These are phyloP conservation scores for Cistogaster globosa DNA, from an alignment of 2,888 invertebrate genomes.

Conservation along the genomic window DNA sequence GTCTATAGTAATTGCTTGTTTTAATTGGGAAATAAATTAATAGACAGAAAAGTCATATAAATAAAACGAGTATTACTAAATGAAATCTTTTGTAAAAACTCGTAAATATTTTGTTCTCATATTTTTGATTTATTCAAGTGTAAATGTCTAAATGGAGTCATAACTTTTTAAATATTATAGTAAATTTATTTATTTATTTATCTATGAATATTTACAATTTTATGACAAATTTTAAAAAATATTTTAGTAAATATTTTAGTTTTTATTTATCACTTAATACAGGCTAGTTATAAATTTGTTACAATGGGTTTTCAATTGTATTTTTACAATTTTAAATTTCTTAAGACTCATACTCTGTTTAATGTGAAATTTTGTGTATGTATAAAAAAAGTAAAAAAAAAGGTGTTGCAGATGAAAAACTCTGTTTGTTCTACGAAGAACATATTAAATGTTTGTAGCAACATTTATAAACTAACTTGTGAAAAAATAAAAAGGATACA, in stretches of 20 bases:
- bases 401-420: too few relatives aligned
- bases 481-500: too few relatives aligned
- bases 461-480: too few relatives aligned
- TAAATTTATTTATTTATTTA: not conserved
- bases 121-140: not conserved
- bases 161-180: not conserved
- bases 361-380: too few relatives aligned
- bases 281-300: not conserved
- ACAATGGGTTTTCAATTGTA: too few relatives aligned
- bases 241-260: not conserved
- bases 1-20: not conserved
- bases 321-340: too few relatives aligned
- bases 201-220: not conserved
- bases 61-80: not conserved
- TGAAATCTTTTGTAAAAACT: not conserved
- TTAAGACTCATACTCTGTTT: too few relatives aligned
- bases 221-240: not conserved
- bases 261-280: not conserved
- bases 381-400: too few relatives aligned
- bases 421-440: too few relatives aligned
- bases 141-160: not conserved
- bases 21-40: conserved; percentile 30
- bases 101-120: not conserved
- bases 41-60: not conserved
- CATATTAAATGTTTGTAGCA: too few relatives aligned